Evolutionary conservation across 2,797 vertebrate genomes (phyloP), one percentile per base, ranked within the genome.

Genomic region (Hippocampus kuda): DNA sequence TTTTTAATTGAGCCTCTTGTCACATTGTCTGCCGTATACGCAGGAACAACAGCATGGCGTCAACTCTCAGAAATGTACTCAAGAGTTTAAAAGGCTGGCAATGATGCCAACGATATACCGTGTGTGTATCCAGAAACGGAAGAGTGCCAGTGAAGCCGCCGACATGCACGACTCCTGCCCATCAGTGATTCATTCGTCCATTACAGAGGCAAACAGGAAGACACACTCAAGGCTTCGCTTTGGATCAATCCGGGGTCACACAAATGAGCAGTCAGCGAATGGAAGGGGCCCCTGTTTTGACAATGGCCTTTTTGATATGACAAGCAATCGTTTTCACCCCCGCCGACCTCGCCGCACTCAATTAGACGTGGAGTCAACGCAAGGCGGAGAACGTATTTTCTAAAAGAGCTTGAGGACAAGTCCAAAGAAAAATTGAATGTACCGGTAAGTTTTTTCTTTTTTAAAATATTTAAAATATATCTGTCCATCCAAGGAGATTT

Each of bases 351-450:
- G 26, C 59, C 68, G 59, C 70, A 71, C 84, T 74, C 70, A 67
- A 54, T 75, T 83, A 86, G 87, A 87, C 85, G 86, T 78, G 78
- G 75, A 63, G 46, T 34, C 22, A 65, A 24, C 71, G 63, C 66
- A 84, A 85, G 81, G 85, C 1, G 27, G 7, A 68, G 68, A 80
- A 85, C 83, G 86, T 84, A 53, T 82, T 89, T 89, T 85, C 72
- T 68, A 62, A 79, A 85, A 84, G 34, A 18, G 11, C 13, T 34
- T 30, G 13, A 34, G 30, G 59, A 7, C 13, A 2, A 15, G 30
- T 61, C 16, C 59, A 30, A 9, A n/a, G 15, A 16, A 59, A 59
- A 10, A 59, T 30, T 3, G 10, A 7, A 27, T 2, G 5, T 15
- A 20, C 0, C 34, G 7, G 34, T 38, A 38, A 38, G 34, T 38